Evolutionary conservation across 2,797 vertebrate species (phyloP), one percentile per base, ranked within the genome.

Genomic region (Gambelia wislizenii): DNA sequence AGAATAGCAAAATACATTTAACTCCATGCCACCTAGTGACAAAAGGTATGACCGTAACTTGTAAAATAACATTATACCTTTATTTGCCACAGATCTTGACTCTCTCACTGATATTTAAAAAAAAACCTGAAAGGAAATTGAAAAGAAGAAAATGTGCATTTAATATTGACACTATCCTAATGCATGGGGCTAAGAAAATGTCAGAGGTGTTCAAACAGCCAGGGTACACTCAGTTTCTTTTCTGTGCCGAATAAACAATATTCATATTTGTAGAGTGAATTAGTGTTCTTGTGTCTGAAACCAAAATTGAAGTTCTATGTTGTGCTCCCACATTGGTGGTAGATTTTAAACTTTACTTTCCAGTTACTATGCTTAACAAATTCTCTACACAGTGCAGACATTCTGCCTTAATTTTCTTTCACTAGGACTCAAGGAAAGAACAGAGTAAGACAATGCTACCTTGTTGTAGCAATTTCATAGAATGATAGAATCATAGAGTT

Each of bases 61-160:
- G 83, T 72, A 84, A 91, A 94, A 93, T 91, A 91, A 94, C 92
- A 88, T 92, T 96, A 96, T 93, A 96, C 70, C 93, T 85, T 93
- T 94, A 95, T 96, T 84, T 89, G 85, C 93, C 91, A 94, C 61
- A 87, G 84, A 91, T 90, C 86, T 91, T 87, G 96, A 87, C 78
- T 84, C 52, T 49, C 54, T 16, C 67, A 79, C 93, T 94, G 92
- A 87, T 85, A 92, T 94, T 96, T 93, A 80, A 93, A 95, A 92
- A 36, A 2, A 44, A 92, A 36, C 1, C 6, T 87, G 78, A 95
- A 92, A 91, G 88, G 80, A 82, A 95, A 89, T 88, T 10, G 91
- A 91, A 79, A 49, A 27, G 7, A 36, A 44, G 30, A 74, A 75
- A 39, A 84, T 92, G 93, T 90, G 27, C 86, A 91, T 14, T 87